Evolutionary conservation across 2,113 vertebrate genomes (phyloP).

Genomic region (Petrocephalus zakoni): DNA sequence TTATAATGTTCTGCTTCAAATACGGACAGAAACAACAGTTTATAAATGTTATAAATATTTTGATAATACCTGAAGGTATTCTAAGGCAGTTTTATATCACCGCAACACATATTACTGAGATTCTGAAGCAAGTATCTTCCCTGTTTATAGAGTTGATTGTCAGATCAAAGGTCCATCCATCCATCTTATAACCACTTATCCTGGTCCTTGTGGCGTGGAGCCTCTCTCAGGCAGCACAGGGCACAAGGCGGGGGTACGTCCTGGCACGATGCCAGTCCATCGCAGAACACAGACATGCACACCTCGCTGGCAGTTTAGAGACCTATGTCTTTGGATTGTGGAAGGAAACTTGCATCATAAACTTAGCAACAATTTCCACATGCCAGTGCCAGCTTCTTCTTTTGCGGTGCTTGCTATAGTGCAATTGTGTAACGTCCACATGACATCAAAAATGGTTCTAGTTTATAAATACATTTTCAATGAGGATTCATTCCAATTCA

Average conservation of each 20-base stretch:
- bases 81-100: slow-evolving; percentile 42
- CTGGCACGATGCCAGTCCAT: background rate
- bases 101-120: slow-evolving; percentile 26
- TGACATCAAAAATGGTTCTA: background rate
- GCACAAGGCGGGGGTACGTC: background rate
- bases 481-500: background rate
- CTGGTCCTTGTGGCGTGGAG: background rate
- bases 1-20: background rate
- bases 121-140: slow-evolving; percentile 17
- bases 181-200: background rate
- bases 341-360: background rate
- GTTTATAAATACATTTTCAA: slow-evolving; percentile 18
- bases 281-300: background rate
- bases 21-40: slow-evolving; percentile 15
- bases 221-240: background rate
- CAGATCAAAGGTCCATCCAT: slow-evolving; percentile 15
- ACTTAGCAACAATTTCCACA: slow-evolving; percentile 9
- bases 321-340: background rate
- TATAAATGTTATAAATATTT: slow-evolving; percentile 27
- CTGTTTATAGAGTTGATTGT: slow-evolving; percentile 38
- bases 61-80: slow-evolving; percentile 30
- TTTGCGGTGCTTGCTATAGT: slow-evolving; percentile 41
- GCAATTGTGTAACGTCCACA: slow-evolving; percentile 32
- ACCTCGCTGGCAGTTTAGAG: background rate
- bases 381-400: slow-evolving; percentile 32